Evolutionary conservation across 2,888 invertebrate species (phyloP), one percentile per base, ranked within the genome.

Genomic region (Philopedon plagiatum): DNA sequence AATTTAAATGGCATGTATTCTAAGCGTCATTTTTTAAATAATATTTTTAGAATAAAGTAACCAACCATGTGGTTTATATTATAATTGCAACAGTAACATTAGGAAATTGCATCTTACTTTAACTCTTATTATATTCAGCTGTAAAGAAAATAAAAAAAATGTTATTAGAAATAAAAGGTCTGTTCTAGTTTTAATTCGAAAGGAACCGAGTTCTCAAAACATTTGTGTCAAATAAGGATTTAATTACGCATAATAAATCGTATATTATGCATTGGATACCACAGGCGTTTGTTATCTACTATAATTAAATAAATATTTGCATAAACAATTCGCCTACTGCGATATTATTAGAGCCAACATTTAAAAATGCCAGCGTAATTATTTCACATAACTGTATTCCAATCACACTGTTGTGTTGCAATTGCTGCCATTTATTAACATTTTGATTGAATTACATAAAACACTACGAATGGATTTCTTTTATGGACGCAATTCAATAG

Each of bases 271-370:
- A 26, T 9, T 51, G 5, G 15, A 8, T 29, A 8, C 51, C 15
- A 15, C 8, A 29, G n/a, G 13, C 15, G 13, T 13, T 9, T 51
- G 7, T 5, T 29, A 9, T 49, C 23, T 49, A 13, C 15, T 51
- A 51, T 51, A 51, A 51, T 51, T 51, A 29, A 26, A 51, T 15
- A 51, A 26, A 51, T 51, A 51, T 51, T 51, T 51, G 51, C 51
- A 51, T 51, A 29, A 51, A 9, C 29, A 2, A 51, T 49, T 49
- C 23, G 23, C 49, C 11, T 23, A 23, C 49, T 29, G 51, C 15
- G 29, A 51, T 51, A 51, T 13, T 26, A 51, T n/a, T 49, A 46
- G 46, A 3, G 23, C 9, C 23, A 15, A 46, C 46, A 46, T 9
- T 46, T 46, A 15, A 51, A 51, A 51, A 23, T 23, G 1, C 26